Conservation (phyloP, 2,888 invertebrate species). For the Cephus nigrinus region DNA sequence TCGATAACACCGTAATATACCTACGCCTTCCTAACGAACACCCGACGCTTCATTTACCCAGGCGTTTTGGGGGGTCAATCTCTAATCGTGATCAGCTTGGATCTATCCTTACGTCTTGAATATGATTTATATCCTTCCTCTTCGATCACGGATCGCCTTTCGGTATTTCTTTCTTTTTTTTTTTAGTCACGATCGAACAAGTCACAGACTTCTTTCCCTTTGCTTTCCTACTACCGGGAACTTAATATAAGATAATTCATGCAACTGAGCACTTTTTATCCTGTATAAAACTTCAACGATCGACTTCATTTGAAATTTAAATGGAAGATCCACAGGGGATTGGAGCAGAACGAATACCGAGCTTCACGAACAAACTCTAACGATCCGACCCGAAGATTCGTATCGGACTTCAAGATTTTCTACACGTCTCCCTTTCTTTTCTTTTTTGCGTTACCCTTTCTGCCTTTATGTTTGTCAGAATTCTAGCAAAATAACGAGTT, state of each 20-base stretch:
- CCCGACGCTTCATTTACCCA: not conserved
- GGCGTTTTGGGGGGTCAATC: not conserved
- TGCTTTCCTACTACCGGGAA: slow-evolving; percentile 6
- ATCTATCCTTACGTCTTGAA: not conserved
- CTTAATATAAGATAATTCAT: slow-evolving; percentile 42
- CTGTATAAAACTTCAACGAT: slow-evolving; percentile 31
- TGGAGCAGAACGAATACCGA: slow-evolving; percentile 1
- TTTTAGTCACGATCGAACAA: not conserved
- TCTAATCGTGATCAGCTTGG: not conserved
- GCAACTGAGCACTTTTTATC: slow-evolving; percentile 39
- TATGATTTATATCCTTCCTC: not conserved
- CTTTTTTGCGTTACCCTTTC: not conserved
- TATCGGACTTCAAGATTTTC: not conserved
- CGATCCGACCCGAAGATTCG: not conserved
- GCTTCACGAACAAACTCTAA: not conserved
- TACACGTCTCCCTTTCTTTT: not conserved
- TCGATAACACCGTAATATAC: not conserved
- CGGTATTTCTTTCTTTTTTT: not conserved
- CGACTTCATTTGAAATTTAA: slow-evolving; percentile 42
- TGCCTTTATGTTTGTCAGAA: not conserved
- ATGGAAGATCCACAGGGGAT: slow-evolving; percentile 30
- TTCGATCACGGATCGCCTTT: not conserved
- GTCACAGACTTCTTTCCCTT: not conserved
- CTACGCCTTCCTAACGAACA: not conserved
- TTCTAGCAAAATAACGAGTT: not conserved